Evolutionary conservation across 1,140 invertebrate genomes (phyloP).

Genomic region (Limonius californicus): DNA sequence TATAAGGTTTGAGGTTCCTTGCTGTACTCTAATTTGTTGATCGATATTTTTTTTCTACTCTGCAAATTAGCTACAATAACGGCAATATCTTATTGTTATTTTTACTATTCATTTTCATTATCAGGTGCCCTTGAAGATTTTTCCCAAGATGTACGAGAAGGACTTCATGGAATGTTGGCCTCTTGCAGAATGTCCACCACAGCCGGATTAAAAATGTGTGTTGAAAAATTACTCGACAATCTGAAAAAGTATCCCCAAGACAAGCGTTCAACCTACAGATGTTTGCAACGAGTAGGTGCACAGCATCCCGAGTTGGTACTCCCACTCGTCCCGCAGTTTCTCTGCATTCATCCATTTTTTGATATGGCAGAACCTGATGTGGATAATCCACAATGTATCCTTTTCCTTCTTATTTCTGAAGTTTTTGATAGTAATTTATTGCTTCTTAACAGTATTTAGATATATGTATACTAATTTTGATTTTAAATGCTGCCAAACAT

Average conservation of each 20-base stretch:
- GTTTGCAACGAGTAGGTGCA: slow-evolving; percentile 83
- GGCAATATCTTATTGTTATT: no score
- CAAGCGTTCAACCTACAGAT: slow-evolving; percentile 86
- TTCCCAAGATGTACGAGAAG: slow-evolving; percentile 89
- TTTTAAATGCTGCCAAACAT: slow-evolving; percentile 90
- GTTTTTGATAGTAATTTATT: no score
- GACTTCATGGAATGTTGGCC: slow-evolving; percentile 84
- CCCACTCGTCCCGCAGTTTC: slow-evolving; percentile 81
- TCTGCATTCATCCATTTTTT: slow-evolving; percentile 94
- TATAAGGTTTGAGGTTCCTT: no score
- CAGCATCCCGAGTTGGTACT: slow-evolving; percentile 87
- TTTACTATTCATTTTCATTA: slow-evolving; percentile 2
- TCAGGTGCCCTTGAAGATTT: slow-evolving; percentile 68
- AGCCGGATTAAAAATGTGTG: slow-evolving; percentile 86
- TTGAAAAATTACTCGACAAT: slow-evolving; percentile 88
- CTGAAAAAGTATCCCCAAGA: slow-evolving; percentile 93
- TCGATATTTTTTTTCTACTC: no score
- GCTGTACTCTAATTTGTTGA: no score
- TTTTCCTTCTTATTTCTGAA: slow-evolving; percentile 42
- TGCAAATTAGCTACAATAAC: no score
- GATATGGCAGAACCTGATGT: slow-evolving; percentile 94
- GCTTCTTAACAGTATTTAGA: slow-evolving; percentile 53
- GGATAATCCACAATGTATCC: slow-evolving; percentile 89
- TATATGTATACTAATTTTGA: slow-evolving; percentile 85
- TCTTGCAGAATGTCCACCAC: slow-evolving; percentile 86